Evolutionary conservation across 1,140 invertebrate species (phyloP), one percentile per base, ranked within the genome.

Genomic region (Coelopa frigida): DNA sequence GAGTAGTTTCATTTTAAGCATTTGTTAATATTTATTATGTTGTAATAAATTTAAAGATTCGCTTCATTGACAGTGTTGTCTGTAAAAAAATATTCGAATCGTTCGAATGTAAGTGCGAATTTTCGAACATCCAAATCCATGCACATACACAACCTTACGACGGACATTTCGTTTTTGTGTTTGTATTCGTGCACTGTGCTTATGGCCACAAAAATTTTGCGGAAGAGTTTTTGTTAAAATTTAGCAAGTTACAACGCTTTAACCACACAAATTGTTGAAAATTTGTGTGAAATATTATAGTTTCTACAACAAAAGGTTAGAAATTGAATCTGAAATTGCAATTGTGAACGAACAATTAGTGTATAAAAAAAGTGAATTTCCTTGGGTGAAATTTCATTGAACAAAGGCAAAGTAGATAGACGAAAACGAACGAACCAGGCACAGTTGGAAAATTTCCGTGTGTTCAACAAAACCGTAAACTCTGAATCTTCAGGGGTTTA

Each of bases 301-400:
- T 23, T 38, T 38, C 36, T 38, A 20, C 17, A 20, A 38, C 24
- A 20, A 21, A n/a, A 20, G 24, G 20, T 15, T 35, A 20, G 33
- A 35, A 35, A 35, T 20, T 5, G 33, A 15, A 35, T 15, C 33
- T 18, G 33, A 15, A 35, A 17, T 3, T 18, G 33, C 33, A 35
- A 5, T 20, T 18, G 5, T 20, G 20, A 35, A 35, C 33, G 15
- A 35, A n/a, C n/a, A 35, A 35, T 35, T 35, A 20, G 20, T 35
- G 15, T 20, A 33, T 14, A n/a, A 33, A 33, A n/a, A n/a, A 35
- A 35, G 33, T 35, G 33, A 35, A 18, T 35, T 35, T 35, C 20
- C 33, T 35, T 35, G 41, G 41, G 27, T 43, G 41, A 43, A 43
- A 43, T 43, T 43, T 43, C 41, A 43, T 43, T 43, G 41, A 43